phyloP scores from a whole-genome alignment of 1,140 invertebrate genomes.

The Drosophila burlai region DNA sequence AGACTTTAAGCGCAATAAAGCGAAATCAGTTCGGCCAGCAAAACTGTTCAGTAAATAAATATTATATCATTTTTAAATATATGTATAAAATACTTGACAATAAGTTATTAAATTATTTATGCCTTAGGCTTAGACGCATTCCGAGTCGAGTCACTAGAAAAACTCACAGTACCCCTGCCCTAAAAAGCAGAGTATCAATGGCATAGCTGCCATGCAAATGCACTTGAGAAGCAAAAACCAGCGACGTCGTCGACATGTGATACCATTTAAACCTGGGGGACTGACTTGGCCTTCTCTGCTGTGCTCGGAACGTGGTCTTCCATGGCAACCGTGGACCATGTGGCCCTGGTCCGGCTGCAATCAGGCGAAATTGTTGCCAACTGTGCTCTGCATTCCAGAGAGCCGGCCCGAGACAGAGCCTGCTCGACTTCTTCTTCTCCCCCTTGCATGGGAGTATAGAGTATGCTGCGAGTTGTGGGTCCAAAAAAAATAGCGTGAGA shows the following conservation, averaged over 20 bases:
- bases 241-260: slow-evolving; percentile 72
- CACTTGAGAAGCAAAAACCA: slow-evolving; percentile 59
- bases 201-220: slow-evolving; percentile 70
- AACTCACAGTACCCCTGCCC: slow-evolving; percentile 2
- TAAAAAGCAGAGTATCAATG: slow-evolving; percentile 39
- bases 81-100: neutral
- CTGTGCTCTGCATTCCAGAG: slow-evolving; percentile 73
- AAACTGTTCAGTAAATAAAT: too few relatives aligned
- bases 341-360: slow-evolving; percentile 51
- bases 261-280: slow-evolving; percentile 64
- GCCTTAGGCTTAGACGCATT: neutral
- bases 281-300: slow-evolving; percentile 27
- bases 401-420: slow-evolving; percentile 9
- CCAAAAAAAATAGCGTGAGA: slow-evolving; percentile 75
- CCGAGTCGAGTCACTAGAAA: slow-evolving; percentile 51
- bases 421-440: slow-evolving; percentile 53
- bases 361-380: slow-evolving; percentile 81
- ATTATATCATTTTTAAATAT: too few relatives aligned
- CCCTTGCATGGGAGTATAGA: slow-evolving; percentile 12
- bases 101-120: neutral
- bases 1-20: neutral
- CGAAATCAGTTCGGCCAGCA: too few relatives aligned
- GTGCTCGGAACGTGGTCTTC: slow-evolving; percentile 28
- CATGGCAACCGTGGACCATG: slow-evolving; percentile 36
- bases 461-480: neutral